phyloP scores from a whole-genome alignment of 2,797 vertebrate species.

The Otolemur crassicaudatus region DNA sequence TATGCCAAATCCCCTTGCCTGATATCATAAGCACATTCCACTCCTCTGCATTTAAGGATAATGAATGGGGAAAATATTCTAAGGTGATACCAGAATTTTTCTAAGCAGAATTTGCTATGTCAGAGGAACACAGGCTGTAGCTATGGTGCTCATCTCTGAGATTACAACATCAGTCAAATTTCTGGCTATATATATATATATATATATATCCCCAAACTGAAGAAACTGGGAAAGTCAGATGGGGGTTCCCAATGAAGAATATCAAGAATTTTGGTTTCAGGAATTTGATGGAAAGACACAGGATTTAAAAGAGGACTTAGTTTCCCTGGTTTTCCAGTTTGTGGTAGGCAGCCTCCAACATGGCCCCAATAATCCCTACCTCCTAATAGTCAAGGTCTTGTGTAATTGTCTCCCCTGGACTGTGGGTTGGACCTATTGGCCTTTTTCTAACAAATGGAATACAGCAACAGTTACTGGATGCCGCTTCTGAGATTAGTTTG shows the following conservation, averaged over 20 bases:
- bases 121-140: not conserved
- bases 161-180: not conserved
- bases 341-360: not conserved
- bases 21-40: not conserved
- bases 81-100: not conserved
- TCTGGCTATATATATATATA: not conserved
- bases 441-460: not conserved
- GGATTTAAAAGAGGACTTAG: not conserved
- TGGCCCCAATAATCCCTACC: not conserved
- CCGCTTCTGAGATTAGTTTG: not conserved
- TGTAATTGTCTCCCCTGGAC: too few species aligned
- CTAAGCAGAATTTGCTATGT: not conserved
- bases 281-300: not conserved
- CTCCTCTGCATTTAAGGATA: not conserved
- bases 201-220: not conserved
- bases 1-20: not conserved
- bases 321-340: not conserved
- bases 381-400: not conserved
- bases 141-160: not conserved
- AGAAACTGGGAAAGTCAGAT: not conserved
- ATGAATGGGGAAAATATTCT: not conserved
- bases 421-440: not conserved
- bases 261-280: not conserved
- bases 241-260: not conserved
- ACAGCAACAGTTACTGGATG: not conserved